These are phyloP conservation scores for Rhegmatorhina hoffmannsi DNA, from an alignment of 2,113 vertebrate species.

Conservation along the genomic window DNA sequence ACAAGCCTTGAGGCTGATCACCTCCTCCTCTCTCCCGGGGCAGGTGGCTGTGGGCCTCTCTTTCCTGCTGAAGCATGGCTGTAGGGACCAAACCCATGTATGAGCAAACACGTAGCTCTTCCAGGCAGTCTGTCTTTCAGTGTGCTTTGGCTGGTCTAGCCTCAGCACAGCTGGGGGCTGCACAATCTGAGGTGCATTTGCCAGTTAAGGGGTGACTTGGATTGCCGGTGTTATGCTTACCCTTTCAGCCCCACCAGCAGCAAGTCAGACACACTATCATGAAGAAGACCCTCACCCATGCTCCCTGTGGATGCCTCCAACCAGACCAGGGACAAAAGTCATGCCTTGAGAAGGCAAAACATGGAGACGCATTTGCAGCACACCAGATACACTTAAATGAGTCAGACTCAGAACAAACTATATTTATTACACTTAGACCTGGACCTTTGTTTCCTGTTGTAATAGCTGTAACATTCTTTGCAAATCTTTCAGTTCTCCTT, in stretches of 20 bases:
- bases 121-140: background rate
- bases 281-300: background rate
- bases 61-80: background rate
- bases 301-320: background rate
- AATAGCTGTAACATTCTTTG: background rate
- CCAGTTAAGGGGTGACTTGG: background rate
- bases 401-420: background rate
- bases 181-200: background rate
- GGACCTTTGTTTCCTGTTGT: background rate
- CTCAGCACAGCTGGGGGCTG: background rate
- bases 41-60: background rate
- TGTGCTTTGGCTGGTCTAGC: background rate
- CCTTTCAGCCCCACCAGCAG: background rate
- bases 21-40: background rate
- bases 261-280: background rate
- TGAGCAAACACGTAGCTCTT: rapidly evolving
- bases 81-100: background rate
- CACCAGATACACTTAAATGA: background rate
- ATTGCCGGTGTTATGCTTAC: background rate
- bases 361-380: background rate
- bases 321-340: background rate
- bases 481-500: background rate
- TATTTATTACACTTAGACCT: background rate
- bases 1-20: background rate
- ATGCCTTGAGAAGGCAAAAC: background rate